Conservation (phyloP, 2,797 vertebrate species). For the Leucoraja ocellata region DNA sequence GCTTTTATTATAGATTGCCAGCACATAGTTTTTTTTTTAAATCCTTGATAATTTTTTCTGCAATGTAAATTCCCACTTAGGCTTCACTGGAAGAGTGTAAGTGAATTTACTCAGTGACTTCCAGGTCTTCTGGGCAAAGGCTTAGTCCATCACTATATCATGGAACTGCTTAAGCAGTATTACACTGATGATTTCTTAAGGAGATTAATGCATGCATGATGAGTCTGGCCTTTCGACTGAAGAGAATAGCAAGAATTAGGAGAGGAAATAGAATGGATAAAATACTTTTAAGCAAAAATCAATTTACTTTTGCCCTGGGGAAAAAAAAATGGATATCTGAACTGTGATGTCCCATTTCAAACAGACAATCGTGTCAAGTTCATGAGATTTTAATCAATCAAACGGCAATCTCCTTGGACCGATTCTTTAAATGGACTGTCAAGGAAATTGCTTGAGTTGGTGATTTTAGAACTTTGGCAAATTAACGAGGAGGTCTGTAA, state of each 20-base stretch:
- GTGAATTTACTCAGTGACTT: slow-evolving; percentile 15
- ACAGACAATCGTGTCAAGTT: slow-evolving; percentile 19
- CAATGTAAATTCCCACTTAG: background rate
- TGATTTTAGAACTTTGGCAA: slow-evolving; percentile 11
- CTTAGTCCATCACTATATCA: background rate
- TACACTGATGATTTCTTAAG: slow-evolving; percentile 17
- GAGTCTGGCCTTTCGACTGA: slow-evolving; percentile 9
- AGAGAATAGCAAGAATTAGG: slow-evolving; percentile 27
- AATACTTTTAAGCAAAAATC: slow-evolving; percentile 28
- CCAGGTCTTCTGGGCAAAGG: slow-evolving; percentile 9
- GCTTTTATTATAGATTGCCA: slow-evolving; percentile 2
- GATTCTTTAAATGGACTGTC: slow-evolving; percentile 24
- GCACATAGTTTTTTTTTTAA: background rate
- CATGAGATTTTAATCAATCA: slow-evolving; percentile 33
- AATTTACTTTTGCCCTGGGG: slow-evolving; percentile 24
- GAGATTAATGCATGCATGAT: slow-evolving; percentile 1
- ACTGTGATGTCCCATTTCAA: slow-evolving; percentile 31
- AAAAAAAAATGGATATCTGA: slow-evolving; percentile 11
- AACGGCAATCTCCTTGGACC: slow-evolving; percentile 22
- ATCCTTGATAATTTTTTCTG: slow-evolving; percentile 11
- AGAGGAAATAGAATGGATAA: slow-evolving; percentile 22
- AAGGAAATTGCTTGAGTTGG: slow-evolving; percentile 26
- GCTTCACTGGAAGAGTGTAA: background rate
- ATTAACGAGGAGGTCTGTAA: slow-evolving; percentile 2
- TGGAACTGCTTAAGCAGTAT: slow-evolving; percentile 8